These are phyloP conservation scores for Prenolepis imparis DNA, from an alignment of 2,888 invertebrate species.

Conservation along the genomic window DNA sequence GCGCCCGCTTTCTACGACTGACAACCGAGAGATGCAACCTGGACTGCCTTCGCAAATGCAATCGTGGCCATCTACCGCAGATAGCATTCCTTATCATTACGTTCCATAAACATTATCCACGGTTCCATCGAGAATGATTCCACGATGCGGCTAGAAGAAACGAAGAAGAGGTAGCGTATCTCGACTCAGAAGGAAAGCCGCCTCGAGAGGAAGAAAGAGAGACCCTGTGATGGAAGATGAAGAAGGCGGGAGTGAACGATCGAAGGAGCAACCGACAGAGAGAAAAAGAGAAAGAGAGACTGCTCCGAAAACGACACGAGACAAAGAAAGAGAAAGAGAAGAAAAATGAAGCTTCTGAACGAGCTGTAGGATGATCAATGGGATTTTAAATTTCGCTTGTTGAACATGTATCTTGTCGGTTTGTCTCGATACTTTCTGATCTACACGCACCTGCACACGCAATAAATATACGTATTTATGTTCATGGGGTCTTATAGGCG, in stretches of 20 bases:
- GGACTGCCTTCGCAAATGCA: not conserved
- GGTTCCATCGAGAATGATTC: slow-evolving; percentile 77
- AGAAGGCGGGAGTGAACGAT: slow-evolving; percentile 8
- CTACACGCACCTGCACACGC: not conserved
- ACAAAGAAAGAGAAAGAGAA: not conserved
- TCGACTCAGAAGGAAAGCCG: slow-evolving; percentile 51
- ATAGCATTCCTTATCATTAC: slow-evolving; percentile 74
- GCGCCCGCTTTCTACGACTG: slow-evolving; percentile 32
- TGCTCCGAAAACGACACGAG: not conserved
- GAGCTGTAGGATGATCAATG: slow-evolving; percentile 46
- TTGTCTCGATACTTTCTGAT: slow-evolving; percentile 30
- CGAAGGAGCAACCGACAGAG: slow-evolving; percentile 20
- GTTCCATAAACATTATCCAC: slow-evolving; percentile 73
- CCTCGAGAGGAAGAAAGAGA: slow-evolving; percentile 19
- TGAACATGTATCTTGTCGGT: slow-evolving; percentile 16
- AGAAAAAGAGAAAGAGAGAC: slow-evolving; percentile 15
- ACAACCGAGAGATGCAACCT: not conserved
- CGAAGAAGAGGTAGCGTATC: slow-evolving; percentile 68
- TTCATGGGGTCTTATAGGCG: too few species aligned
- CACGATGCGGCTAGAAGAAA: slow-evolving; percentile 71
- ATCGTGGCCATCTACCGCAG: slow-evolving; percentile 15
- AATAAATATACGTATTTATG: not conserved
- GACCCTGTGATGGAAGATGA: not conserved
- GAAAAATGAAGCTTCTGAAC: not conserved
- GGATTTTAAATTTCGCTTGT: slow-evolving; percentile 51